Conservation (phyloP, 2,113 vertebrate genomes). For the Rana temporaria region DNA sequence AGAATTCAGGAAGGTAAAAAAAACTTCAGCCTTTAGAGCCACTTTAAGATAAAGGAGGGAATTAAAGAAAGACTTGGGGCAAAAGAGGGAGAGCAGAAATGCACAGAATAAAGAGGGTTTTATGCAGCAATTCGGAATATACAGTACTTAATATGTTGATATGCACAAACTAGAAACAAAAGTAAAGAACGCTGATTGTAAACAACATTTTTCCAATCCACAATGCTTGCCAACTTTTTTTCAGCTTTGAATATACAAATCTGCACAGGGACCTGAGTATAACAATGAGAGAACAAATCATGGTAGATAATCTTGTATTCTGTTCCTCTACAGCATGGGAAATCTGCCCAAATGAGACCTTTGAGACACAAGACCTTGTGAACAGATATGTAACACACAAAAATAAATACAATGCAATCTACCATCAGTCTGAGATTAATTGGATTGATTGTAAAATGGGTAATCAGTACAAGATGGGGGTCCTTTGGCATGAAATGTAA, state of each 20-base stretch:
- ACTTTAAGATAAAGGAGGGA: too few species aligned
- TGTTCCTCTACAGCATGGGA: neutral
- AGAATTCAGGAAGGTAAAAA: too few species aligned
- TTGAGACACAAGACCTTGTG: constrained; percentile 28
- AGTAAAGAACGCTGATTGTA: neutral
- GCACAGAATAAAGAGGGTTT: neutral
- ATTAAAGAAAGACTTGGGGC: too few species aligned
- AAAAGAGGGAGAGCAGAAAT: too few species aligned
- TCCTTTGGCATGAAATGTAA: constrained; percentile 51
- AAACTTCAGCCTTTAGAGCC: too few species aligned
- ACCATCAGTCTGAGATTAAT: constrained; percentile 46
- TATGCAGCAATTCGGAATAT: too few species aligned
- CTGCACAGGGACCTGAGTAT: neutral
- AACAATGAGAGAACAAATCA: constrained; percentile 37
- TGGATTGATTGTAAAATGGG: constrained; percentile 49
- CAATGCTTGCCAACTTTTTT: neutral
- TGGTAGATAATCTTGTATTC: constrained; percentile 31
- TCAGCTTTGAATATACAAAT: neutral
- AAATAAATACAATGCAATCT: constrained; percentile 40
- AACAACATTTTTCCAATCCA: neutral
- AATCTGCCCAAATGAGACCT: constrained; percentile 37
- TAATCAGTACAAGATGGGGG: constrained; percentile 50
- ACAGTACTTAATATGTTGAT: neutral
- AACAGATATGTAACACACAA: constrained; percentile 33
- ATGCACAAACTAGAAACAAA: neutral